These are phyloP conservation scores for Aphis gossypii DNA, from an alignment of 1,140 invertebrate genomes.

Conservation along the genomic window DNA sequence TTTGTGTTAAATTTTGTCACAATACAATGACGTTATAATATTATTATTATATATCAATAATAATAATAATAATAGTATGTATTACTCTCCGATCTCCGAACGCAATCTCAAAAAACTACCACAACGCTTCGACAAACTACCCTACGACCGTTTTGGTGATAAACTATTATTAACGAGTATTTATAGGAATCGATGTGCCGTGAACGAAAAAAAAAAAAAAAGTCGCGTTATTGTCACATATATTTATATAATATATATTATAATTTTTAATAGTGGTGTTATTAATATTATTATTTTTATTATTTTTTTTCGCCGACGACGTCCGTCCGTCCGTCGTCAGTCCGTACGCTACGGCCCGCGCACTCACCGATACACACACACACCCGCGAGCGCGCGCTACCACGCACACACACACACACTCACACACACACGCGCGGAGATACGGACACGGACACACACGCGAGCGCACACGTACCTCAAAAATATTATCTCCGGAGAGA, in stretches of 20 bases:
- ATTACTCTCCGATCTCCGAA: background rate
- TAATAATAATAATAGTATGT: background rate
- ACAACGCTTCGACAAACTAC: background rate
- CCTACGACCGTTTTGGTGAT: background rate
- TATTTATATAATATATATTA: background rate
- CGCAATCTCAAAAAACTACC: background rate
- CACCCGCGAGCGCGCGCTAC: background rate
- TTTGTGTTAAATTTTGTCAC: background rate
- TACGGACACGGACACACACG: background rate
- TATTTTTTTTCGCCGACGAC: background rate
- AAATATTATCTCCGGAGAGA: conserved; percentile 24
- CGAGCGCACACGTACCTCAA: background rate
- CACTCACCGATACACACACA: background rate
- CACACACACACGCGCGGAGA: background rate
- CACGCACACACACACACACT: background rate
- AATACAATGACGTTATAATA: background rate
- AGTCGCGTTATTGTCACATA: background rate
- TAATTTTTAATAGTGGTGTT: background rate
- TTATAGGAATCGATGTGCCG: background rate
- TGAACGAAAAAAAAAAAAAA: background rate
- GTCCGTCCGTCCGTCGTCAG: background rate
- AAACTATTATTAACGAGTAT: background rate
- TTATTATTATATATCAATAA: background rate
- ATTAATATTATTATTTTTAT: background rate
- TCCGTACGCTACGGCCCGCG: background rate